Base-by-base conservation (phyloP, 1,140 invertebrate species). In the Nasonia longicornis region DNA sequence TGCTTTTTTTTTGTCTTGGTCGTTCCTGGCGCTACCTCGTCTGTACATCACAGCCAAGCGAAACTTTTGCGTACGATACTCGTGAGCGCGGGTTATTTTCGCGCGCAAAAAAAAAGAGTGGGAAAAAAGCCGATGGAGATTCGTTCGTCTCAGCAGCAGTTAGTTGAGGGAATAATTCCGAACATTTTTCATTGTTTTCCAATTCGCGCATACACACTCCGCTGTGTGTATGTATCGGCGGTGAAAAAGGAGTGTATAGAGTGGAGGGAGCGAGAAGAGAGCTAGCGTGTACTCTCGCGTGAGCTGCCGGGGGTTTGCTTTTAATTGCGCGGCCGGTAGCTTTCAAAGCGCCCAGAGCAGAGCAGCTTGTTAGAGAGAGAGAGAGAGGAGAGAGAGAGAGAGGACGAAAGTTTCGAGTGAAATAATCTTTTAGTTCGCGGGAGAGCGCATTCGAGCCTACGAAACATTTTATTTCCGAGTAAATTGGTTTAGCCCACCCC, bases 101-200 rank as follows among this genome's bases (percentile, higher is more conserved):
- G 16, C 31, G 58, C 6, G 35, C 26, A 35, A 16, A 58, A 58
- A 58, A n/a, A 3, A 4, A 6, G 14, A 2, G n/a, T 35, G 4
- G n/a, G 2, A 31, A 66, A 66, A 66, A 76, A 26, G n/a, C 66
- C 16, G 31, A 26, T 69, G 20, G 22, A 6, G n/a, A 10, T n/a
- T 8, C 72, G 14, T 22, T 63, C 11, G 8, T n/a, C 52, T 52
- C 20, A 58, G 26, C 26, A 26, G 26, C 26, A 26, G 26, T 26
- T 8, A 58, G 20, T 0, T 0, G 52, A 72, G 69, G 48, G 26
- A n/a, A 20, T 16, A 79, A 72, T 71, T 73, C 38, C 6, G 29
- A 71, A 52, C 42, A 52, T 52, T 45, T 77, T 70, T 31, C 76
- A 77, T 77, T 77, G 76, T 77, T 52, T 77, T 77, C 22, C 64